Percentiles rank a stretch among this genome's conserved stretches.
Evolutionary conservation across 2,113 vertebrate genomes (phyloP).

Genomic region (Anhinga rufa): DNA sequence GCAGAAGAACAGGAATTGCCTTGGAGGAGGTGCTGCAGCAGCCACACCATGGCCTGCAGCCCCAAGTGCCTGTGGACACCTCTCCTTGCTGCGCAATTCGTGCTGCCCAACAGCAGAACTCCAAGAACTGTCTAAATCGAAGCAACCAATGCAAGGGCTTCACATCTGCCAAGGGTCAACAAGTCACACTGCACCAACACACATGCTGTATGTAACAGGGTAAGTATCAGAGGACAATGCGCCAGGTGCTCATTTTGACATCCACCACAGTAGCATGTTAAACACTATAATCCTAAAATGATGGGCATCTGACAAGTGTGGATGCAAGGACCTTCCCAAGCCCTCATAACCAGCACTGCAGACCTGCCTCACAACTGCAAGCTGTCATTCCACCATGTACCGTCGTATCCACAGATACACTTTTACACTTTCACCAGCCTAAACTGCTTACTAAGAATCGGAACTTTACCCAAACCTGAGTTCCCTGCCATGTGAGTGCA

Average conservation of each 20-base stretch:
- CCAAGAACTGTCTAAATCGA: background rate
- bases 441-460: background rate
- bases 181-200: background rate
- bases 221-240: fast-evolving
- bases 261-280: background rate
- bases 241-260: background rate
- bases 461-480: background rate
- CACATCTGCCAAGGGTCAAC: background rate
- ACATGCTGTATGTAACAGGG: fast-evolving
- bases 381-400: background rate
- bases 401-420: background rate
- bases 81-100: background rate
- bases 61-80: fast-evolving
- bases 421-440: background rate
- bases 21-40: background rate
- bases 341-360: background rate
- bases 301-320: background rate
- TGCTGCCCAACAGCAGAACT: background rate
- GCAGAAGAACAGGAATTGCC: background rate
- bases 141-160: background rate
- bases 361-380: background rate
- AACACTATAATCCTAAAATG: background rate
- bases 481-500: background rate
- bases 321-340: background rate
- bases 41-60: background rate